Evolutionary conservation across 2,113 vertebrate species (phyloP).

Genomic region (Xiphophorus hellerii): DNA sequence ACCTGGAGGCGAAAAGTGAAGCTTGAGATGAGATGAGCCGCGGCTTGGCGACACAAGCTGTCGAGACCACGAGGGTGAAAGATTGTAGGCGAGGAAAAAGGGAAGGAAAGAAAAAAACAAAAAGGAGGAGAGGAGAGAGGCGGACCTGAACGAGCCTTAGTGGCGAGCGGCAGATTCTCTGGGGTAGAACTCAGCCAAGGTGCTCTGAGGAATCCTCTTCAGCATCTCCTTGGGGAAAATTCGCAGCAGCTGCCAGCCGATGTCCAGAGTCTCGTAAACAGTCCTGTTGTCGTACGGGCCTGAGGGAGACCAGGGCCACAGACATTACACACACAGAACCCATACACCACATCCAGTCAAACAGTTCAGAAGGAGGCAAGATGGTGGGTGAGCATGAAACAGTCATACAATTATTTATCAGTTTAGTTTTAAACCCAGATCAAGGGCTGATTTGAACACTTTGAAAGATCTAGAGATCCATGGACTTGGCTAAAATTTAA

Average conservation of each 20-base stretch:
- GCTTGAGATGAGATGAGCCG: not conserved
- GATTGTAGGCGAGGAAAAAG: not conserved
- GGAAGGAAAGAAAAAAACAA: not conserved
- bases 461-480: too few species aligned
- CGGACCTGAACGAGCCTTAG: conserved; percentile 46
- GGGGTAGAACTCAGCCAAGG: conserved; percentile 95
- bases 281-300: conserved; percentile 86
- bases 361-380: too few species aligned
- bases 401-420: too few species aligned
- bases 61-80: not conserved
- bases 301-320: conserved; percentile 10
- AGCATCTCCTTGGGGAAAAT: conserved; percentile 99
- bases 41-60: not conserved
- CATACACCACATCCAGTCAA: too few species aligned
- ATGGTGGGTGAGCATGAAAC: too few species aligned
- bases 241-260: conserved; percentile 96
- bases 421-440: too few species aligned
- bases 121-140: not conserved
- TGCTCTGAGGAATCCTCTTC: conserved; percentile 96
- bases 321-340: not conserved
- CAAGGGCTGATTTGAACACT: too few species aligned
- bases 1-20: not conserved
- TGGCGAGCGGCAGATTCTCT: conserved; percentile 83
- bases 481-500: too few species aligned
- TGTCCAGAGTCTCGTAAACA: conserved; percentile 95